Evolutionary conservation across 2,113 vertebrate genomes (phyloP).

Genomic region (Aegypius monachus): DNA sequence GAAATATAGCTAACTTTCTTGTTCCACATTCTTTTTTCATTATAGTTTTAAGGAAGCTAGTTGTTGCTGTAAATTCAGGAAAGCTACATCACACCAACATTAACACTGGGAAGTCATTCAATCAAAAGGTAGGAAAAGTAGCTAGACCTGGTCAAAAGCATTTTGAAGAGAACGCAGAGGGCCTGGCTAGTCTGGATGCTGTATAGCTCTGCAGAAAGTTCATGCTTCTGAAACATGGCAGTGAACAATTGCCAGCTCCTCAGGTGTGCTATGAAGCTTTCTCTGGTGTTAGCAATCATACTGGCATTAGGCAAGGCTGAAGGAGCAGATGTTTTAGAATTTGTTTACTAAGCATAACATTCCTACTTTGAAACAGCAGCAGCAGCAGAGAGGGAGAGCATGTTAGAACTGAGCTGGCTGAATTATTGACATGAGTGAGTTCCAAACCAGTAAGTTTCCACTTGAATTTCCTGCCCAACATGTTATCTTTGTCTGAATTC

Average conservation of each 20-base stretch:
- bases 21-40: not conserved
- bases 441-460: not conserved
- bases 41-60: not conserved
- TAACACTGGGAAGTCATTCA: not conserved
- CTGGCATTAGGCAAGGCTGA: not conserved
- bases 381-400: not conserved
- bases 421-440: not conserved
- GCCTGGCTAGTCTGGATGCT: not conserved
- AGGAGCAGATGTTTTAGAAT: not conserved
- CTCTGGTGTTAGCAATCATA: not conserved
- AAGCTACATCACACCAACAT: not conserved
- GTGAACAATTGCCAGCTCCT: not conserved
- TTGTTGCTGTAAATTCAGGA: not conserved
- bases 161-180: not conserved
- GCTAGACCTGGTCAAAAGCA: not conserved
- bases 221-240: not conserved
- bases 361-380: not conserved
- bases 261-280: not conserved
- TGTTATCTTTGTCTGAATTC: not conserved
- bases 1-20: slow-evolving; percentile 14
- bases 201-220: not conserved
- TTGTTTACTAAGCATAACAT: not conserved
- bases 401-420: not conserved
- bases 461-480: not conserved
- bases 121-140: not conserved